phyloP scores from a whole-genome alignment of 2,888 invertebrate genomes.

The Diaphora mendica region DNA sequence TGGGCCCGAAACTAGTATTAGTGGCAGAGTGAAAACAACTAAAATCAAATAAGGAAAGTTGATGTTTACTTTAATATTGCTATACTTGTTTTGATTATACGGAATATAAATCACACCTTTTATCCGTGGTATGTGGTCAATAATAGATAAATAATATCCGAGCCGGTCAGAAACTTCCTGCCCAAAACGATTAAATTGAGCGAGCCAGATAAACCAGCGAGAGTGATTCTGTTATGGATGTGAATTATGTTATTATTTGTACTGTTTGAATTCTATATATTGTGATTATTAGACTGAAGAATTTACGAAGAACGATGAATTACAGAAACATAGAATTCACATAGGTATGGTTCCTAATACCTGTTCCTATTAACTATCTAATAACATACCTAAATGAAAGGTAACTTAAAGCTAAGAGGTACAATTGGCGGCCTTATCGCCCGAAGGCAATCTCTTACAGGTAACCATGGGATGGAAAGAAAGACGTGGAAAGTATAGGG shows the following conservation, averaged over 20 bases:
- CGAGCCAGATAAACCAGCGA: constrained; percentile 5
- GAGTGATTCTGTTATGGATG: not conserved
- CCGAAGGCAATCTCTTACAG: no score
- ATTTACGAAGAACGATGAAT: no score
- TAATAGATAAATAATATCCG: constrained; percentile 43
- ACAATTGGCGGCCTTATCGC: no score
- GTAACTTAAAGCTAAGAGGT: no score
- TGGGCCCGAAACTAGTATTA: not conserved
- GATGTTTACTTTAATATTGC: not conserved
- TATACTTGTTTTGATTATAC: not conserved
- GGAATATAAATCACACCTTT: constrained; percentile 33
- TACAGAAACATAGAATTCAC: no score
- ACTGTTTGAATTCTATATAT: not conserved
- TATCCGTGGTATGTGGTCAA: constrained; percentile 18
- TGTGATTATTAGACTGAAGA: no score
- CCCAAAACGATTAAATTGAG: constrained; percentile 30
- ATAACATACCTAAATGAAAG: no score
- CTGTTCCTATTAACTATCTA: no score
- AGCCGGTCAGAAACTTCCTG: constrained; percentile 30
- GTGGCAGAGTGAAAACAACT: not conserved
- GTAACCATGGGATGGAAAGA: no score
- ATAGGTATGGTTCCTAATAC: no score
- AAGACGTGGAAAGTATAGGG: no score
- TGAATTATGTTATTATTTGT: not conserved
- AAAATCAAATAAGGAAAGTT: no score